A percentile compares a stretch with the other conserved stretches of the same genome.
Evolutionary conservation across 1,140 invertebrate genomes (phyloP).

Genomic region (Meloidogyne hapla): DNA sequence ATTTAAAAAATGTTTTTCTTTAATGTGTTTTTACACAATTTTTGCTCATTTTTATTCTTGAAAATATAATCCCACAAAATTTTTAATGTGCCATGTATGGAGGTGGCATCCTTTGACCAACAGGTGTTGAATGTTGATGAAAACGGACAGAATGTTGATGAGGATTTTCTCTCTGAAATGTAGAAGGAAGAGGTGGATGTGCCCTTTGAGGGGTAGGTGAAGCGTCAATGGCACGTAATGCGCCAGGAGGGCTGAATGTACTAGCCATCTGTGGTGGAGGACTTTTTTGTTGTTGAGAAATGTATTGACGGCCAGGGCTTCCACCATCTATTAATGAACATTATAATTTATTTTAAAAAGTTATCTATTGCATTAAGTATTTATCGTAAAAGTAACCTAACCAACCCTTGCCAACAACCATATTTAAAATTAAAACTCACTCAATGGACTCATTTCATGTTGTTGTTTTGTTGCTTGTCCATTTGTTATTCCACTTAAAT

Average conservation of each 20-base stretch:
- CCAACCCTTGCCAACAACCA: neutral
- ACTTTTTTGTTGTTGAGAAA: conserved; percentile 4
- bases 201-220: conserved; percentile 27
- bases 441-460: conserved; percentile 16
- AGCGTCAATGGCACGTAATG: conserved; percentile 14
- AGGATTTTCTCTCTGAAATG: conserved; percentile 25
- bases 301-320: neutral
- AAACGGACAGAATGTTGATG: conserved; percentile 23
- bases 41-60: neutral
- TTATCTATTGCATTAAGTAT: too few relatives aligned
- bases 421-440: conserved; percentile 12
- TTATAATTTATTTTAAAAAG: too few relatives aligned
- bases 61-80: neutral
- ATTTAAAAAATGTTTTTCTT: too few relatives aligned
- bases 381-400: too few relatives aligned
- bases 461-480: conserved; percentile 8
- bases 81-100: conserved; percentile 39
- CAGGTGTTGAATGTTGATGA: conserved; percentile 18
- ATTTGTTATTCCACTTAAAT: conserved; percentile 1
- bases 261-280: conserved; percentile 12
- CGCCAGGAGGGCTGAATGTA: conserved; percentile 28
- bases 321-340: neutral
- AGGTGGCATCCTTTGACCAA: conserved; percentile 41
- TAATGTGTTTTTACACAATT: neutral
- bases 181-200: conserved; percentile 14